phyloP scores from a whole-genome alignment of 2,113 vertebrate species.

The Mellivora capensis region DNA sequence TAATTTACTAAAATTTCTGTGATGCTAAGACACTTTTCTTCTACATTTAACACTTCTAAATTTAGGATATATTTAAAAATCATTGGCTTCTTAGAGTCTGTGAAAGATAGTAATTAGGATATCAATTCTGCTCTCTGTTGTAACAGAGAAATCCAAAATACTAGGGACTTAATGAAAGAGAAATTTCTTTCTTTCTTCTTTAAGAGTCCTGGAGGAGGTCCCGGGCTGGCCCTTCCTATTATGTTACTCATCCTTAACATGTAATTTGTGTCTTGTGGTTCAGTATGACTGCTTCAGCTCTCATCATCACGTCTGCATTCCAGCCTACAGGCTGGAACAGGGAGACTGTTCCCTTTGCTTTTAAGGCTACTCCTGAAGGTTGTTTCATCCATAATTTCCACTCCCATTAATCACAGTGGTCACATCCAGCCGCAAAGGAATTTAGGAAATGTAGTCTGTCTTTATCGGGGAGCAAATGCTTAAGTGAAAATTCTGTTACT shows the following conservation, averaged over 20 bases:
- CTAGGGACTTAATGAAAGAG: not conserved
- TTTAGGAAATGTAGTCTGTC: not conserved
- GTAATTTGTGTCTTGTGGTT: not conserved
- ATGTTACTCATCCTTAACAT: not conserved
- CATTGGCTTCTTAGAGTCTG: not conserved
- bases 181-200: not conserved
- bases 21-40: not conserved
- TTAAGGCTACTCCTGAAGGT: not conserved
- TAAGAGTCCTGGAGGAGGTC: not conserved
- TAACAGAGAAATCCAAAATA: not conserved
- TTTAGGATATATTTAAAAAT: constrained; percentile 16
- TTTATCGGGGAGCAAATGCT: not conserved
- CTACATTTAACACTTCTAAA: not conserved
- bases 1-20: not conserved
- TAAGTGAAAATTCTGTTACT: not conserved
- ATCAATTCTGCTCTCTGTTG: not conserved
- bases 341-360: not conserved
- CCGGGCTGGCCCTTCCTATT: not conserved
- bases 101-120: not conserved
- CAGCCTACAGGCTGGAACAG: not conserved
- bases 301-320: not conserved
- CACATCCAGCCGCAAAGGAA: not conserved
- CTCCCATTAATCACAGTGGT: not conserved
- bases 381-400: not conserved
- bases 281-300: not conserved